Conservation (phyloP, 2,797 vertebrate species). For the Poecilia gillii region DNA sequence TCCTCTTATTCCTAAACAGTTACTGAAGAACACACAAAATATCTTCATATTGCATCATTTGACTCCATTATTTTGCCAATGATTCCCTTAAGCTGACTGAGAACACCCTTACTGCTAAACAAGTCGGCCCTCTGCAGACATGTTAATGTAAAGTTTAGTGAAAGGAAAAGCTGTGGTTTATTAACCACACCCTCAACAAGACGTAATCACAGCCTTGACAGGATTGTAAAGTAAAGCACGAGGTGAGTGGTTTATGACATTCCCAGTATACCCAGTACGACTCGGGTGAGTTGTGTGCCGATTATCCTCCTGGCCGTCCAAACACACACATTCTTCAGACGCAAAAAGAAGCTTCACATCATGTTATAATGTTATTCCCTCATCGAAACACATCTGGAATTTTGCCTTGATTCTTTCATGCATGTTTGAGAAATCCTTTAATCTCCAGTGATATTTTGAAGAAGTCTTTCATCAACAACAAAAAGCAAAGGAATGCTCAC, state of each 20-base stretch:
- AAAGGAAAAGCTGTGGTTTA: not conserved
- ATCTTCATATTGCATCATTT: not conserved
- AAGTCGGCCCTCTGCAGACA: not conserved
- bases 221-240: not conserved
- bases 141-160: not conserved
- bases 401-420: too few relatives aligned
- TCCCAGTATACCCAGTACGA: too few relatives aligned
- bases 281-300: too few relatives aligned
- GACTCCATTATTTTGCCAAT: not conserved
- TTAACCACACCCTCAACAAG: not conserved
- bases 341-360: not conserved
- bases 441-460: too few relatives aligned
- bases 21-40: not conserved
- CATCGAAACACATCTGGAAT: too few relatives aligned
- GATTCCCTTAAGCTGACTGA: not conserved
- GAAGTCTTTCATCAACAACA: too few relatives aligned
- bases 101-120: not conserved
- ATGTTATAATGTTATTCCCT: too few relatives aligned
- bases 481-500: too few relatives aligned
- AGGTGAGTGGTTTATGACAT: not conserved
- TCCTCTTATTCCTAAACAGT: not conserved
- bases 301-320: not conserved
- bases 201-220: not conserved
- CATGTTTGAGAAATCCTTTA: too few relatives aligned
- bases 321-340: not conserved